Evolutionary conservation across 2,888 invertebrate species (phyloP).

Genomic region (Dioctria rufipes): DNA sequence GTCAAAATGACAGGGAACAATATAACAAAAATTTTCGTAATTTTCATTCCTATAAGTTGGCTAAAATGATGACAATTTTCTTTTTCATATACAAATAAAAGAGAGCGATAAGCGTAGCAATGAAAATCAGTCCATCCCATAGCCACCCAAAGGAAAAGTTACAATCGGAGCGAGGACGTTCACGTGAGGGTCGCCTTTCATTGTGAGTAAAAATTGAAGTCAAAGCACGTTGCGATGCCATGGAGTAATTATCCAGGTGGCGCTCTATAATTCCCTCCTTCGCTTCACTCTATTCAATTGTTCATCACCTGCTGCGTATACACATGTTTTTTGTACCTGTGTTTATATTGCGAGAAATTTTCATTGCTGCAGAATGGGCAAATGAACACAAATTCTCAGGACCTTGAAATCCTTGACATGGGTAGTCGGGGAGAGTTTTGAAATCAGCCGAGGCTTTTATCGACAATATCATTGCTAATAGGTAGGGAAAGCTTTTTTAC

Average conservation of each 20-base stretch:
- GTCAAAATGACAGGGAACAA: neutral
- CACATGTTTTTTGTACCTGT: neutral
- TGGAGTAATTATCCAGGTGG: conserved; percentile 18
- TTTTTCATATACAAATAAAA: neutral
- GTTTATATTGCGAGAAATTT: conserved; percentile 21
- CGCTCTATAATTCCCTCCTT: neutral
- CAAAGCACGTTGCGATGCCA: conserved; percentile 50
- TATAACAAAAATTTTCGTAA: neutral
- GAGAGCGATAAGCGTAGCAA: neutral
- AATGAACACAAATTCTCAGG: conserved; percentile 30
- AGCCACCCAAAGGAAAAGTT: conserved; percentile 1
- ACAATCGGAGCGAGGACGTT: conserved; percentile 19
- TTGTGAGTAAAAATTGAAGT: conserved; percentile 35
- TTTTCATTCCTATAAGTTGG: conserved; percentile 13
- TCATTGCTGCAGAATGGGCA: conserved; percentile 24
- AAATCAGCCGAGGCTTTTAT: neutral
- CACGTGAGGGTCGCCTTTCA: conserved; percentile 45
- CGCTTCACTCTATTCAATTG: neutral
- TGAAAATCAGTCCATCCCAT: neutral
- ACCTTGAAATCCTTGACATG: neutral
- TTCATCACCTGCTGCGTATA: neutral
- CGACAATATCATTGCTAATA: neutral
- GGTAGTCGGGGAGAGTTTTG: neutral
- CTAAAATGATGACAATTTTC: neutral
- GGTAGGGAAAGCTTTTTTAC: conserved; percentile 16